Base-by-base conservation (phyloP, 1,140 invertebrate species). In the Brachionus plicatilis region DNA sequence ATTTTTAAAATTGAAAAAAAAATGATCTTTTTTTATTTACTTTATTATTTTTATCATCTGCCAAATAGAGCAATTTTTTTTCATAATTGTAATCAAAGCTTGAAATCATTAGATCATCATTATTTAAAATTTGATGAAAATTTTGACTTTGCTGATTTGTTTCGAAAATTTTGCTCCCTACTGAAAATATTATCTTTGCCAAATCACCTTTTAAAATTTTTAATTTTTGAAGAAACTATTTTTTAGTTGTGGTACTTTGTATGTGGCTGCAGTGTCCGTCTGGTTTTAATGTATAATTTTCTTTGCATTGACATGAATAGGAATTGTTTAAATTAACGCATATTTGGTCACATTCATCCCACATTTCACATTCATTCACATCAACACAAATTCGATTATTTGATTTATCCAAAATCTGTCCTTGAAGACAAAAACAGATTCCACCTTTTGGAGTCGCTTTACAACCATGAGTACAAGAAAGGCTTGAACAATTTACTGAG, bases 271-370 rank as follows among this genome's bases (percentile, higher is more conserved):
- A 83, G 12, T 66, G 80, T 27, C 56, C 56, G 20, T 47, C 43
- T 17, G 41, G 5, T 45, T 50, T 17, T 27, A 83, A 47, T 20
- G 80, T 83, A 33, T 83, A 83, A 68, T 83, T 83, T 3, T 24
- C 14, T 68, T 33, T 47, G 20, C 80, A 83, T 66, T 60, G 0
- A 70, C 80, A 83, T 29, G 41, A 24, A 24, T 83, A 83, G 12
- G 53, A 47, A 68, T 29, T 29, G 11, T 45, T 68, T 2, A n/a
- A 33, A 88, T 98, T 98, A 5, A 93, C 92, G 88, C 96, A 99
- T 0, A 94, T 90, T 88, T 99, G 97, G 87, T 98, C 95, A 89
- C 96, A 99, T 88, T 93, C 95, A 14, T 95, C 96, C 95, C 96
- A 98, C 89, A 96, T 94, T 7, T 91, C 88, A 89, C 97, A 99